Evolutionary conservation across 2,113 vertebrate species (phyloP).

Genomic region (Anhinga rufa): DNA sequence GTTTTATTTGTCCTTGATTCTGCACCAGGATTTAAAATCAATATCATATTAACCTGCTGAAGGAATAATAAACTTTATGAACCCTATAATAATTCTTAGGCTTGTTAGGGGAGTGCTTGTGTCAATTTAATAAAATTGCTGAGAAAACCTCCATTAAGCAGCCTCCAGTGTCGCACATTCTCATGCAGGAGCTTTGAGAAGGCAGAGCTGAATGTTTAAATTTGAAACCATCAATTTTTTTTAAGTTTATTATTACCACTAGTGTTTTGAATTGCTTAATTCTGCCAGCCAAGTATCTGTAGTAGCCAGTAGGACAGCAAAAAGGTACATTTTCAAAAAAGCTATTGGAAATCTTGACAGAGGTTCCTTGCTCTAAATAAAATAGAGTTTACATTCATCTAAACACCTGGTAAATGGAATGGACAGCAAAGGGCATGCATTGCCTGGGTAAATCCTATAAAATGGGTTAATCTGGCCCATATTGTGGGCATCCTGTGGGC

Average conservation of each 20-base stretch:
- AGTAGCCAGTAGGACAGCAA: not conserved
- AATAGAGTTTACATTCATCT: not conserved
- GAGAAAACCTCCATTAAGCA: not conserved
- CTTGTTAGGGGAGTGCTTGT: not conserved
- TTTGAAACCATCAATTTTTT: not conserved
- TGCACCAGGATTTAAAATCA: not conserved
- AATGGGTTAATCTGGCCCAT: not conserved
- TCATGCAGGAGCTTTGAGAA: not conserved
- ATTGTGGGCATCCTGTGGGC: not conserved
- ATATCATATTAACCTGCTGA: not conserved
- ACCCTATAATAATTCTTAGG: not conserved
- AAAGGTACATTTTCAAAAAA: not conserved
- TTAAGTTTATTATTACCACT: not conserved
- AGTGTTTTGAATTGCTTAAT: not conserved
- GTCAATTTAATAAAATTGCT: constrained; percentile 7
- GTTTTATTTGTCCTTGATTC: not conserved
- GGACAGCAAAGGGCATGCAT: not conserved
- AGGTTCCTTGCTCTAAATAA: not conserved
- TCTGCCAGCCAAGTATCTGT: not conserved
- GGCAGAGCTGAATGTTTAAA: not conserved
- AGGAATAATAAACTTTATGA: not conserved
- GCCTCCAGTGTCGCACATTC: not conserved
- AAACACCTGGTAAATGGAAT: not conserved
- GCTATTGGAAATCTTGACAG: not conserved
- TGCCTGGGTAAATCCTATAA: not conserved